Base-by-base conservation (phyloP, 2,888 invertebrate genomes). In the Boloria selene region DNA sequence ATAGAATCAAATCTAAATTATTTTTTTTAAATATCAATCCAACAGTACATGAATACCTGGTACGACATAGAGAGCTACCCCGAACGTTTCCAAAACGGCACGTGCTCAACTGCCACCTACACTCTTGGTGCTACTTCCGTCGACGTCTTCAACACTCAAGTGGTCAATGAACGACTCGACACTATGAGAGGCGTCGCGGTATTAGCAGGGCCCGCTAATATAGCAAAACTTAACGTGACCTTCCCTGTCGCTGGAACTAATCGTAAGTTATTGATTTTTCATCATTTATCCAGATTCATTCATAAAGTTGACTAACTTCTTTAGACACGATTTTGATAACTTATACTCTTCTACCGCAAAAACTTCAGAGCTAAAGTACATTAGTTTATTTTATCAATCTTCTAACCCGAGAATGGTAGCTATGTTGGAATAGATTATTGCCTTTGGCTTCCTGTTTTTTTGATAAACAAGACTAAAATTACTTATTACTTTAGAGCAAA, bases 151-250 rank as follows among this genome's bases (percentile, higher is more conserved):
- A 85, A 86, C 69, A 81, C 82, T 3, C 79, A 84, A 67, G 86
- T 87, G 14, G 64, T 81, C 52, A 70, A 80, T 38, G 74, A 79
- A 61, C 67, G 67, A 0, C 74, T 87, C 0, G 71, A 69, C 47
- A 74, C 76, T n/a, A 79, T 82, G 17, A 74, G 73, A 53, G 87
- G 86, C n/a, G 71, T 75, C 0, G 85, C 83, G 22, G 62, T 71
- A 0, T 14, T 80, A 0, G 75, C 92, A 26, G 93, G 94, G 0
- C 93, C 93, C 73, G 95, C 95, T 76, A 87, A 88, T 0, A 88
- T 86, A 60, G 95, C 18, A n/a, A 61, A 10, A 49, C 49, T 55
- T 22, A 55, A 47, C 10, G 62, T 63, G 10, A 7, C 31, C 10
- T 38, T 56, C 55, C 55, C 55, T 7, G 90, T 93, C 60, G 82